Evolutionary conservation across 2,888 invertebrate species (phyloP).

Genomic region (Helobdella robusta): DNA sequence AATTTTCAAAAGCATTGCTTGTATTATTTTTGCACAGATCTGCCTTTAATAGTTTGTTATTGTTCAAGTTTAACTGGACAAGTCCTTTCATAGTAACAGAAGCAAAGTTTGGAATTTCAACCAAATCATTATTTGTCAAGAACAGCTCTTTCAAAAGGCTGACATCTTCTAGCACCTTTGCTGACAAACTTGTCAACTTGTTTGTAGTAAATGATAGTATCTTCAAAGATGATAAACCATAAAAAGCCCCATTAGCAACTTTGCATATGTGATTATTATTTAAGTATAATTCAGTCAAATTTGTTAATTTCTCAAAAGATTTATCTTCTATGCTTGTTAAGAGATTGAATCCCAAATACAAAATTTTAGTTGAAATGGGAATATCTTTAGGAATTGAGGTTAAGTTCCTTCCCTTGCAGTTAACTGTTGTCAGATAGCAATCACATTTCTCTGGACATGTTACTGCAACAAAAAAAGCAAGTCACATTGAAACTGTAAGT

Average conservation of each 20-base stretch:
- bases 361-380: neutral
- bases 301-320: neutral
- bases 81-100: slow-evolving; percentile 2
- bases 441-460: slow-evolving; percentile 3
- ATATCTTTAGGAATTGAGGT: neutral
- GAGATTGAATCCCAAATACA: slow-evolving; percentile 2
- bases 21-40: neutral
- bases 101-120: slow-evolving; percentile 11
- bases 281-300: neutral
- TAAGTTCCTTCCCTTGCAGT: neutral
- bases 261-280: neutral
- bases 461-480: neutral
- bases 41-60: neutral
- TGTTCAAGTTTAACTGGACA: neutral
- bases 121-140: neutral
- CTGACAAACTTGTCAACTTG: neutral
- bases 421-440: neutral
- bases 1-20: neutral
- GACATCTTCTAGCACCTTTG: neutral
- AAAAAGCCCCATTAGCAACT: neutral
- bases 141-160: neutral
- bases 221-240: neutral
- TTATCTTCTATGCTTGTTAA: neutral
- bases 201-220: neutral
- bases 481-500: too few species aligned